phyloP scores from a whole-genome alignment of 2,113 vertebrate genomes.

The Neolamprologus cancellatus region DNA sequence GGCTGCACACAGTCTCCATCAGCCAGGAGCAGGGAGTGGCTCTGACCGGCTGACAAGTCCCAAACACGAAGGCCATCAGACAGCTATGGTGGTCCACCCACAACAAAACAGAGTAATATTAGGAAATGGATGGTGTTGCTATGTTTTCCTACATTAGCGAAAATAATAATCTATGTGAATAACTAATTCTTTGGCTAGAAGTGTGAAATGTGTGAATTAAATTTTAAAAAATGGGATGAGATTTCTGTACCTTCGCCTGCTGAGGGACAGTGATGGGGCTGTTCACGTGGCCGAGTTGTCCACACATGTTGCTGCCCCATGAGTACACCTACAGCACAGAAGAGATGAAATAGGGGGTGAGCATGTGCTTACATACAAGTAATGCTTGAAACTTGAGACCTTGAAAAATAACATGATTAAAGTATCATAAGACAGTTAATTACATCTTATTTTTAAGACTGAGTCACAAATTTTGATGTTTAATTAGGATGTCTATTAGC shows the following conservation, averaged over 20 bases:
- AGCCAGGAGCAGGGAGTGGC: constrained; percentile 86
- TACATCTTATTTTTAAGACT: neutral
- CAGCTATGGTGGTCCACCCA: constrained; percentile 60
- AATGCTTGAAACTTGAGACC: neutral
- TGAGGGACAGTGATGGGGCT: constrained; percentile 86
- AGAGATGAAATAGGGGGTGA: neutral
- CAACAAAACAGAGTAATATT: neutral
- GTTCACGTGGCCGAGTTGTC: constrained; percentile 86
- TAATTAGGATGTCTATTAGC: neutral
- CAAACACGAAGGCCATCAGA: constrained; percentile 78
- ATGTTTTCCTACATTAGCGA: neutral
- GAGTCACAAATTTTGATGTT: neutral
- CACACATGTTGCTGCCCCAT: constrained; percentile 88
- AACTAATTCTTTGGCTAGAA: neutral
- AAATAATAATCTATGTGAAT: neutral
- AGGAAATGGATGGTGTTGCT: neutral
- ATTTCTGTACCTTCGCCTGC: constrained; percentile 77
- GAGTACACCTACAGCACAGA: constrained; percentile 80
- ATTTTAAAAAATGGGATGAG: neutral
- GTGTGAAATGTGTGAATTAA: neutral
- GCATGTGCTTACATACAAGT: neutral
- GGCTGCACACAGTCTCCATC: constrained; percentile 87
- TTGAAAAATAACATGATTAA: neutral
- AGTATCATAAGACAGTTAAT: neutral
- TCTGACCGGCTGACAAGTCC: constrained; percentile 83